Evolutionary conservation across 1,140 invertebrate species (phyloP).

Genomic region (Pollicipes pollicipes): DNA sequence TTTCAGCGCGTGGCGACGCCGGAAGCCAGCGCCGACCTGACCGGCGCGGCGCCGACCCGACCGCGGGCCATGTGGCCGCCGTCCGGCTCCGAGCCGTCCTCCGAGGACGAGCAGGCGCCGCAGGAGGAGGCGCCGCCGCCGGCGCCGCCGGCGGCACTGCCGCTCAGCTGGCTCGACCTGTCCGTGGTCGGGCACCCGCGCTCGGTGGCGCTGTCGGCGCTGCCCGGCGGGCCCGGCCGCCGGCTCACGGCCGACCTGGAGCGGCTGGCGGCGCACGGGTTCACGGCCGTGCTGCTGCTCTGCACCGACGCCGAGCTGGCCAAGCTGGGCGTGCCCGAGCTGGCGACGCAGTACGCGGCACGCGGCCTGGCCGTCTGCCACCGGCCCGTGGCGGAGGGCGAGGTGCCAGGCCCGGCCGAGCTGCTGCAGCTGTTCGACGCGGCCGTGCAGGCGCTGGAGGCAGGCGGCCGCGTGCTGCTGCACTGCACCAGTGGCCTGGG

Average conservation of each 20-base stretch:
- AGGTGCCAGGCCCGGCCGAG: neutral
- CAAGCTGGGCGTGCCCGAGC: neutral
- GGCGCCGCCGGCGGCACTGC: neutral
- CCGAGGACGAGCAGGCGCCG: too few species aligned
- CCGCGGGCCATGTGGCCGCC: too few species aligned
- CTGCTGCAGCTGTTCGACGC: neutral
- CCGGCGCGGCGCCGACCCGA: too few species aligned
- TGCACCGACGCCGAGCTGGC: neutral
- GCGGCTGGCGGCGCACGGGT: neutral
- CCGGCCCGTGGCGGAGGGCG: neutral
- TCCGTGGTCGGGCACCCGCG: constrained; percentile 13
- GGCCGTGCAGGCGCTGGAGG: neutral
- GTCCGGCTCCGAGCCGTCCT: too few species aligned
- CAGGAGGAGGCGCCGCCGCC: neutral
- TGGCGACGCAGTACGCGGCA: neutral
- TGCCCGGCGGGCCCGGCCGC: constrained; percentile 21
- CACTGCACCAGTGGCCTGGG: constrained; percentile 10
- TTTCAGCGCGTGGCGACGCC: too few species aligned
- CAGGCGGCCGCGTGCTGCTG: constrained; percentile 1
- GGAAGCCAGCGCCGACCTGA: too few species aligned
- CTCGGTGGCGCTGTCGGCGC: constrained; percentile 31
- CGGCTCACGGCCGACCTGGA: neutral
- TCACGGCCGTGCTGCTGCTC: neutral
- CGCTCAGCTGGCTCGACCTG: constrained; percentile 1
- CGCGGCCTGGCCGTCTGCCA: neutral